These are phyloP conservation scores for Epizoanthus scotinus DNA, from an alignment of 92 coral and sea anemone genomes.

Conservation along the genomic window DNA sequence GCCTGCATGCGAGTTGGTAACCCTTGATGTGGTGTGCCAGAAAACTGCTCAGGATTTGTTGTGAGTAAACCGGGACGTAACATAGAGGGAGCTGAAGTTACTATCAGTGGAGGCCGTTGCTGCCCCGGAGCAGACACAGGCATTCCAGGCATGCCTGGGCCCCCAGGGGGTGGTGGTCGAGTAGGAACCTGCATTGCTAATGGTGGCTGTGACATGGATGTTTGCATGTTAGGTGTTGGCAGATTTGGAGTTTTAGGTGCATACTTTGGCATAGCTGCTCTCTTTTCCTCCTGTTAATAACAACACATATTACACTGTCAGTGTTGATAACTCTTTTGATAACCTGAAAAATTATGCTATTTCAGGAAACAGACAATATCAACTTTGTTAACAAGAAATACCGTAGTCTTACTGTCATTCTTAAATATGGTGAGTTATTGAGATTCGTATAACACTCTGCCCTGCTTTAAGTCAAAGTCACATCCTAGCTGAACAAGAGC, in stretches of 20 bases:
- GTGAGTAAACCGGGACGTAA: slow-evolving; percentile 52
- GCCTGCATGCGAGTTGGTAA: slow-evolving; percentile 56
- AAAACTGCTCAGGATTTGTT: slow-evolving; percentile 15
- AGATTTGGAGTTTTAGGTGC: slow-evolving; percentile 82
- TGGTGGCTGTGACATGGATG: slow-evolving; percentile 55
- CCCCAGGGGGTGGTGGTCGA: slow-evolving; percentile 54
- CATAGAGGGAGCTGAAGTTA: slow-evolving; percentile 63
- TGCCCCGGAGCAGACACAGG: slow-evolving; percentile 57
- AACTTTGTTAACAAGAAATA: too few species aligned
- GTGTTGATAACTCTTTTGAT: background rate
- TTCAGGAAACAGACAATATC: too few species aligned
- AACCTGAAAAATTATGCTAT: background rate
- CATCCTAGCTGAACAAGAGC: too few species aligned
- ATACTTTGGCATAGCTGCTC: slow-evolving; percentile 84
- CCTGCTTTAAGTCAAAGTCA: too few species aligned
- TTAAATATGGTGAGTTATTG: too few species aligned
- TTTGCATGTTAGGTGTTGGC: slow-evolving; percentile 75
- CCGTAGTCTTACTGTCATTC: too few species aligned
- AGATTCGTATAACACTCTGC: too few species aligned
- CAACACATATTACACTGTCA: background rate
- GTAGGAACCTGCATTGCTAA: slow-evolving; percentile 47
- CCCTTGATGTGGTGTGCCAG: slow-evolving; percentile 46
- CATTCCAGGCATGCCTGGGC: slow-evolving; percentile 51
- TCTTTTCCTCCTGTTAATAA: slow-evolving; percentile 79
- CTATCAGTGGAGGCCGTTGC: slow-evolving; percentile 49